Evolutionary conservation across 1,140 invertebrate species (phyloP).

Genomic region (Apis mellifera): Amel_HAv3.1 CM009945.2:4496001-4496500

Average conservation of each 20-base stretch:
- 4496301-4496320: constrained; percentile 30
- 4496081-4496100: constrained; percentile 64
- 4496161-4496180: constrained; percentile 22
- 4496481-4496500: too few species aligned
- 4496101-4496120: constrained; percentile 68
- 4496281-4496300: too few species aligned
- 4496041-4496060: constrained; percentile 27
- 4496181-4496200: constrained; percentile 47
- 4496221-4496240: constrained; percentile 52
- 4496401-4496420: too few species aligned
- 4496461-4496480: too few species aligned
- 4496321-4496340: too few species aligned
- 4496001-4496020: constrained; percentile 61
- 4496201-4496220: too few species aligned
- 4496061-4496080: constrained; percentile 23
- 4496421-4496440: too few species aligned
- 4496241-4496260: background rate
- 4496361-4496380: background rate
- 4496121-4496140: constrained; percentile 76
- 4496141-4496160: constrained; percentile 26
- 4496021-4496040: constrained; percentile 62
- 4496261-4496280: background rate
- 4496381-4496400: too few species aligned
- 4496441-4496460: too few species aligned
- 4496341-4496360: too few species aligned